A percentile compares a stretch with the other conserved stretches of the same genome.
Conservation (phyloP, 2,797 vertebrate species). For the Cuculus canorus region DNA sequence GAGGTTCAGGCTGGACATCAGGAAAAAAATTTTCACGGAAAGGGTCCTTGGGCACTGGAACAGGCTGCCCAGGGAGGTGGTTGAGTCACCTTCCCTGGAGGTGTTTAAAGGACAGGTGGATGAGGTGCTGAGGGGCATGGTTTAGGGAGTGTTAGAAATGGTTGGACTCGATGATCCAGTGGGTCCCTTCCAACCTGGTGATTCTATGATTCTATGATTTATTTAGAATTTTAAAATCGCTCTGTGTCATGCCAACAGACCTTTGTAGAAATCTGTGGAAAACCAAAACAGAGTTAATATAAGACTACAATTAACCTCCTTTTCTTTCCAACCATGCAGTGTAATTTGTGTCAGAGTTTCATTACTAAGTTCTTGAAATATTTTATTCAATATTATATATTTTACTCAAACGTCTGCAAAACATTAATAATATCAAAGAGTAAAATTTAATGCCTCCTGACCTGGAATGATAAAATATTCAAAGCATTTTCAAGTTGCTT, state of each 20-base stretch:
- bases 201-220: too few relatives aligned
- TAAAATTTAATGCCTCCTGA: neutral
- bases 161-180: too few relatives aligned
- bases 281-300: neutral
- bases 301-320: neutral
- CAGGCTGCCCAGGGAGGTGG: too few relatives aligned
- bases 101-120: too few relatives aligned
- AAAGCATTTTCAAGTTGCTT: neutral
- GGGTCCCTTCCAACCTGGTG: too few relatives aligned
- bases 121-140: too few relatives aligned
- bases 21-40: too few relatives aligned
- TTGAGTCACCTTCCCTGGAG: too few relatives aligned
- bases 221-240: neutral
- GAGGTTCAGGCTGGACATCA: too few relatives aligned
- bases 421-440: neutral
- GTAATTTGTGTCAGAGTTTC: neutral
- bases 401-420: neutral
- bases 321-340: neutral
- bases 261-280: neutral
- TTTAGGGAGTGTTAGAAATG: too few relatives aligned
- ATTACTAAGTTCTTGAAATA: neutral
- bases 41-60: too few relatives aligned
- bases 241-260: neutral
- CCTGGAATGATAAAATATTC: neutral
- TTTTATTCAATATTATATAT: neutral